phyloP scores from a whole-genome alignment of 2,113 vertebrate species.

The human region DNA sequence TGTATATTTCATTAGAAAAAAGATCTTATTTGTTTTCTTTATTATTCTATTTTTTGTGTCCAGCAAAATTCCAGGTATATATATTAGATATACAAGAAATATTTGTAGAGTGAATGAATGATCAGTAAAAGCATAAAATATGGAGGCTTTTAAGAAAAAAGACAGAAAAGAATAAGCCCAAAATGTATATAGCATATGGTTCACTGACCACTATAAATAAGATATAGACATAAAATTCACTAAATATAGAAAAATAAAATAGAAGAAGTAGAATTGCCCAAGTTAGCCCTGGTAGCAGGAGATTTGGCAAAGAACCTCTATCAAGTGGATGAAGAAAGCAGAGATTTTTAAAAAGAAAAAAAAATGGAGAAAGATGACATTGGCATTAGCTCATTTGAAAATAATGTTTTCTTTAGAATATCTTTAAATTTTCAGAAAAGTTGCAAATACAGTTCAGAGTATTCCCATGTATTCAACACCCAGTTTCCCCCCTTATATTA shows the following conservation, averaged over 20 bases:
- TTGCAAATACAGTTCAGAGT: background rate
- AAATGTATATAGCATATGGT: background rate
- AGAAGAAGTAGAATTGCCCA: background rate
- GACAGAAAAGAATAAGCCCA: background rate
- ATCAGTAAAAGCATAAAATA: background rate
- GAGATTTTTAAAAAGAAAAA: background rate
- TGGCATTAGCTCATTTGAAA: background rate
- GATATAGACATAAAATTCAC: background rate
- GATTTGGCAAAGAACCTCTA: background rate
- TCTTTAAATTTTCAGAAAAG: background rate
- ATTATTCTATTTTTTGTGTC: background rate
- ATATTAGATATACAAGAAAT: background rate
- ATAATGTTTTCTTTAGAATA: background rate
- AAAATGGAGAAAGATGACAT: background rate
- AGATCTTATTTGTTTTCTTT: background rate
- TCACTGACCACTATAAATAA: background rate
- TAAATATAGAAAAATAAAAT: background rate
- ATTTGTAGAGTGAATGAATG: background rate
- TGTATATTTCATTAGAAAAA: background rate
- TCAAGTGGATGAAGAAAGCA: background rate
- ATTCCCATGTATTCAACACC: background rate
- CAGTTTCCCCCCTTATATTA: background rate
- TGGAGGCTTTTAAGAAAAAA: background rate
- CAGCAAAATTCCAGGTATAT: background rate
- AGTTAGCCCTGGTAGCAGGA: background rate